Percentiles rank a stretch among this genome's conserved stretches.
Conservation (phyloP, 2,888 invertebrate genomes). For the Hecatera dysodea region DNA sequence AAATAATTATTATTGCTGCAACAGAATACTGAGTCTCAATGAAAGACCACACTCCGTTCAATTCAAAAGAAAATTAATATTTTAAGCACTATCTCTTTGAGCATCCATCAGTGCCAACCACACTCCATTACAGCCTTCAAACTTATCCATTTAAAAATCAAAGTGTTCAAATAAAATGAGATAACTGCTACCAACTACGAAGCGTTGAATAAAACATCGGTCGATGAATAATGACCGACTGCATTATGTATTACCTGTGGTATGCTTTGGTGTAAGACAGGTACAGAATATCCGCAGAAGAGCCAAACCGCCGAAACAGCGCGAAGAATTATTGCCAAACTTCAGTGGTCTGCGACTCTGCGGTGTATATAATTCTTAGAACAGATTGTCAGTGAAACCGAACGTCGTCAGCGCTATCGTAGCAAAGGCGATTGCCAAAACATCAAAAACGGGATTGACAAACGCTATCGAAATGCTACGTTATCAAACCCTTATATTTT, state of each 20-base stretch:
- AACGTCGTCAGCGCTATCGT: no score
- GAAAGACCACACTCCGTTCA: neutral
- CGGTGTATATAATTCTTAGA: no score
- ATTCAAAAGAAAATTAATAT: conserved; percentile 21
- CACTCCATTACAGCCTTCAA: conserved; percentile 36
- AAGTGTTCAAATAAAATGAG: conserved; percentile 59
- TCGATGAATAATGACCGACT: conserved; percentile 72
- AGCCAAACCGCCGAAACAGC: no score
- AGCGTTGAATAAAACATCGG: conserved; percentile 73
- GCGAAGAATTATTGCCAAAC: no score
- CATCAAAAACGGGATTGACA: no score
- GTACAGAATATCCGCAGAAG: conserved; percentile 11
- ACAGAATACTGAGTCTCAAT: conserved; percentile 11
- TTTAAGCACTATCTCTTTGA: conserved; percentile 30
- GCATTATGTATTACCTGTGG: conserved; percentile 74
- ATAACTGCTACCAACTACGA: conserved; percentile 65
- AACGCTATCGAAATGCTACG: no score
- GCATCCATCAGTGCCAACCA: conserved; percentile 33
- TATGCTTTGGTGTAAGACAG: conserved; percentile 41
- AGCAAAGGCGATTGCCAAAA: no score
- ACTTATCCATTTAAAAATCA: conserved; percentile 55
- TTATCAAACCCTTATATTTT: no score
- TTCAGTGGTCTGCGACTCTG: no score
- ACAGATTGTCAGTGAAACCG: no score
- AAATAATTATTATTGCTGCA: neutral